Percentiles rank a stretch among this genome's conserved stretches.
Conservation (phyloP, 2,113 vertebrate genomes). For the Antigone vipio region DNA sequence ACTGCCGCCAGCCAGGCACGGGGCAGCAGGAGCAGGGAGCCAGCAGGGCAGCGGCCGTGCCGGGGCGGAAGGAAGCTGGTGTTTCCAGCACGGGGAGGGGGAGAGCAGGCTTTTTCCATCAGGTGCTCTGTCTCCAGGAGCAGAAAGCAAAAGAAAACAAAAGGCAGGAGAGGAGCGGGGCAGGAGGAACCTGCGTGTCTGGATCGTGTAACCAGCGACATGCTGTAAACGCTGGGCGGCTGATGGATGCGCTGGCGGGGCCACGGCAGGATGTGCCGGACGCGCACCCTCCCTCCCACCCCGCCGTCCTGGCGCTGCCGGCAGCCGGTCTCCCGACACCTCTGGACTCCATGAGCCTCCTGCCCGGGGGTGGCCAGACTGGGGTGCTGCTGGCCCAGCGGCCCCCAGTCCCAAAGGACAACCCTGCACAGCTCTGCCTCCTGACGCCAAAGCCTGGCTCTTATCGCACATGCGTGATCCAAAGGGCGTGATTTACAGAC, state of each 20-base stretch:
- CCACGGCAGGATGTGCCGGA: slow-evolving; percentile 19
- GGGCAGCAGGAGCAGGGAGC: not conserved
- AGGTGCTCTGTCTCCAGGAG: slow-evolving; percentile 29
- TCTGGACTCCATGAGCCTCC: not conserved
- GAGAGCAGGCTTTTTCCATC: slow-evolving; percentile 59
- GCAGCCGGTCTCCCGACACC: not conserved
- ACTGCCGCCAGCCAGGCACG: rapidly evolving
- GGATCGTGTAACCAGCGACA: slow-evolving; percentile 67
- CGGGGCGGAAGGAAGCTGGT: slow-evolving; percentile 28
- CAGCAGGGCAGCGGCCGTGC: not conserved
- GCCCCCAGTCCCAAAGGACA: not conserved
- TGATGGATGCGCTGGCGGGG: slow-evolving; percentile 62
- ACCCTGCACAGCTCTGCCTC: not conserved
- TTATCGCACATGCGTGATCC: not conserved
- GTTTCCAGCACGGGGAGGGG: not conserved
- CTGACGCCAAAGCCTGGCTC: not conserved
- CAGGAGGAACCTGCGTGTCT: slow-evolving; percentile 57
- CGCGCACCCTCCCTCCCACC: not conserved
- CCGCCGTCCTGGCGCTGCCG: not conserved
- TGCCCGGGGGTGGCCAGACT: not conserved
- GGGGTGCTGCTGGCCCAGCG: not conserved
- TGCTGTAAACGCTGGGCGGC: slow-evolving; percentile 59
- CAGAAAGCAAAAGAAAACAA: slow-evolving; percentile 23
- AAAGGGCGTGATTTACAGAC: not conserved
- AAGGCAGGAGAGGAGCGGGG: slow-evolving; percentile 15